Evolutionary conservation across 1,140 invertebrate genomes (phyloP).

Genomic region (Rhopalosiphum maidis): DNA sequence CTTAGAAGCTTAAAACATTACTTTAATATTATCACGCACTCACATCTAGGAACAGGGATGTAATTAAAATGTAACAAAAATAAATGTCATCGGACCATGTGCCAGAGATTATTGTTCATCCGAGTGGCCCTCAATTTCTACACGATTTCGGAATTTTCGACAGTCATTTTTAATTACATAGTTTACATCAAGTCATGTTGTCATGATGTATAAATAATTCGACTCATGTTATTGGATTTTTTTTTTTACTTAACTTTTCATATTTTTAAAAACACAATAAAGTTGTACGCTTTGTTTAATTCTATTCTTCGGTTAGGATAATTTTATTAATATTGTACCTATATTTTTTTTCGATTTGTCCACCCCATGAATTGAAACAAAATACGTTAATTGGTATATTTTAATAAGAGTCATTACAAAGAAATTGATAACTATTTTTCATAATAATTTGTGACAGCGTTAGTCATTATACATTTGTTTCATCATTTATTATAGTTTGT

Average conservation of each 20-base stretch:
- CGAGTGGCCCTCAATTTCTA: background rate
- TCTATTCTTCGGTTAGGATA: background rate
- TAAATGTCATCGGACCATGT: background rate
- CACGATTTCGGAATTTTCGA: background rate
- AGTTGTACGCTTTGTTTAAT: background rate
- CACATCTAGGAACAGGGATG: background rate
- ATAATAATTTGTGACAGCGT: background rate
- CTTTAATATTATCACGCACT: background rate
- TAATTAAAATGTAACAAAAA: conserved; percentile 3
- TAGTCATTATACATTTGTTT: background rate
- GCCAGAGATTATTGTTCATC: conserved; percentile 25
- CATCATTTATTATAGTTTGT: background rate
- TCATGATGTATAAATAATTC: background rate
- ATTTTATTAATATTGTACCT: background rate
- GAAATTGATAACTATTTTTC: background rate
- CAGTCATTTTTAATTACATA: background rate
- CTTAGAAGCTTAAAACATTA: conserved; percentile 23
- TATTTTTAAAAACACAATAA: background rate
- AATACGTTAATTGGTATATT: background rate
- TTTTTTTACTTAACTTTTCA: background rate
- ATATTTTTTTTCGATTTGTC: background rate
- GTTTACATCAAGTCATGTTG: background rate
- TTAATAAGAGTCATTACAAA: background rate
- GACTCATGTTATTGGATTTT: background rate
- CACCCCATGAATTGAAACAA: background rate